These are phyloP conservation scores for Polypterus bichir DNA, from an alignment of 2,113 vertebrate species.

Conservation along the genomic window DNA sequence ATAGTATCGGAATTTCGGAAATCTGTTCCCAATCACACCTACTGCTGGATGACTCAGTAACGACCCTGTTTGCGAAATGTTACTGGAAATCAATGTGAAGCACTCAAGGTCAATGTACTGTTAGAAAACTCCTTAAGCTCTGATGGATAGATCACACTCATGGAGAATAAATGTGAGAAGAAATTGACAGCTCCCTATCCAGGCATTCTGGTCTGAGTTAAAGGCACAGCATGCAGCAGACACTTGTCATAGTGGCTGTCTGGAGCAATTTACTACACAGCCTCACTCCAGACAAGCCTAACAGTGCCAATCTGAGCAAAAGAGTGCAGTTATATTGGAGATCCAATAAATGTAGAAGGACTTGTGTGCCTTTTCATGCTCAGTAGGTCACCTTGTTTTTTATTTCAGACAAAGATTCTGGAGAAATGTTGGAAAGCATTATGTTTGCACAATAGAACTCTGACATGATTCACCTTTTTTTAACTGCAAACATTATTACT, in stretches of 20 bases:
- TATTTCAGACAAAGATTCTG: constrained; percentile 41
- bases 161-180: constrained; percentile 64
- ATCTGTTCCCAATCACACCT: constrained; percentile 85
- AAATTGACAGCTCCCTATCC: constrained; percentile 64
- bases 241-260: constrained; percentile 45
- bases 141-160: constrained; percentile 80
- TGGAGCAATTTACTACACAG: constrained; percentile 39
- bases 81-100: constrained; percentile 91
- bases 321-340: constrained; percentile 42
- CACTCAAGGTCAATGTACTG: constrained; percentile 97
- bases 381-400: constrained; percentile 60
- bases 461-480: constrained; percentile 25
- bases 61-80: constrained; percentile 72
- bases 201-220: constrained; percentile 36
- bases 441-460: constrained; percentile 27
- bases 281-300: constrained; percentile 36
- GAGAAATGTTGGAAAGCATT: constrained; percentile 40
- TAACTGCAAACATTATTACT: constrained; percentile 18
- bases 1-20: constrained; percentile 85
- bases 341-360: constrained; percentile 53
- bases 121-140: constrained; percentile 89
- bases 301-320: constrained; percentile 37
- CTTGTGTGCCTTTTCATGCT: constrained; percentile 50
- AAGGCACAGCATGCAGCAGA: constrained; percentile 33
- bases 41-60: constrained; percentile 73